Conservation (phyloP, 2,113 vertebrate species). For the Protobothrops flavoviridis region DNA sequence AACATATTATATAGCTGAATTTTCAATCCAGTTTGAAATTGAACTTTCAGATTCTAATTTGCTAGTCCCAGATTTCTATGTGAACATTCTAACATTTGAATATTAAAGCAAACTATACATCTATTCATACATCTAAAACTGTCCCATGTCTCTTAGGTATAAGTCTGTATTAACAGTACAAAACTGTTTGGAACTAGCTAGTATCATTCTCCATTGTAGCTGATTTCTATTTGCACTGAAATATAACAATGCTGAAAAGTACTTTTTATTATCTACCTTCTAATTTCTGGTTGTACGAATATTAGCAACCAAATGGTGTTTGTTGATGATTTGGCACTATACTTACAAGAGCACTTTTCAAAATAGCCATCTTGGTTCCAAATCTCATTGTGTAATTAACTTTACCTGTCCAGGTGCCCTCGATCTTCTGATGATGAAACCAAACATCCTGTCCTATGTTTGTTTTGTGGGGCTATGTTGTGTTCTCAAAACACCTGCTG, state of each 20-base stretch:
- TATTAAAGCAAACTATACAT: background rate
- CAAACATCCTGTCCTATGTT: slow-evolving; percentile 91
- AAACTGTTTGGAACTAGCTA: background rate
- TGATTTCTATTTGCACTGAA: background rate
- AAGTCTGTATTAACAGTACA: background rate
- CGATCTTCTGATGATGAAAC: slow-evolving; percentile 89
- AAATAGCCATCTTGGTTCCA: background rate
- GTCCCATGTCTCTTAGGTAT: background rate
- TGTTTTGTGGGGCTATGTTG: slow-evolving; percentile 91
- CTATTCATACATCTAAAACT: background rate
- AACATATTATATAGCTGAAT: background rate
- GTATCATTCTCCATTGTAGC: background rate
- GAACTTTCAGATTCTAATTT: background rate
- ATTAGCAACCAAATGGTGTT: background rate
- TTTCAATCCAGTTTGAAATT: background rate
- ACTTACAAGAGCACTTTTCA: background rate
- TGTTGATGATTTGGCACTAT: background rate
- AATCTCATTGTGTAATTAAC: background rate
- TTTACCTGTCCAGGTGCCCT: slow-evolving; percentile 80
- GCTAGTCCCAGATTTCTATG: background rate
- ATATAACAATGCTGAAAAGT: background rate
- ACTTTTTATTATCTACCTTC: background rate
- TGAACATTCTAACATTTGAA: background rate
- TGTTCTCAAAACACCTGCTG: slow-evolving; percentile 95
- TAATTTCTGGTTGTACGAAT: background rate